phyloP scores from a whole-genome alignment of 2,113 vertebrate species.

The Rhinogobius similis region DNA sequence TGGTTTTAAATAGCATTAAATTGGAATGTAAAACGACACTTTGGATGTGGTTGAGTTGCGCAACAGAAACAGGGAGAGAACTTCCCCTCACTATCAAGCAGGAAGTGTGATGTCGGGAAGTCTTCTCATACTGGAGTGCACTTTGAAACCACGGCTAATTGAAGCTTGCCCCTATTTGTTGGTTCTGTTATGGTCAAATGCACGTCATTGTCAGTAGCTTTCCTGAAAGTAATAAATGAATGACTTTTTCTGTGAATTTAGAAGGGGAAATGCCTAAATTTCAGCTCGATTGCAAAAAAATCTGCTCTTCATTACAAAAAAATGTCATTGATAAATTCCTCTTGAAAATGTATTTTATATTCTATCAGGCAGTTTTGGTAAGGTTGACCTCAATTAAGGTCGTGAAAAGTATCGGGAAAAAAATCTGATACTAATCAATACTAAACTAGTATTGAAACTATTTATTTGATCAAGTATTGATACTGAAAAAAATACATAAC shows the following conservation, averaged over 20 bases:
- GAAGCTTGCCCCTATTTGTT: background rate
- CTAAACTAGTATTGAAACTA: no score
- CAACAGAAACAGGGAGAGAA: constrained; percentile 50
- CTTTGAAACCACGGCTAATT: background rate
- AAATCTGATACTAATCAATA: no score
- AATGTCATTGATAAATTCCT: background rate
- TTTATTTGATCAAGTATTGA: no score
- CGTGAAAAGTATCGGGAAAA: no score
- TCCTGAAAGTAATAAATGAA: background rate
- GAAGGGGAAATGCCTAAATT: background rate
- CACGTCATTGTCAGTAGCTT: background rate
- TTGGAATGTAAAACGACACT: background rate
- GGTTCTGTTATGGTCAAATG: background rate
- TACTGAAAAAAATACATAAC: no score
- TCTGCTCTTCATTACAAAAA: background rate
- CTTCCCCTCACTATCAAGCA: constrained; percentile 62
- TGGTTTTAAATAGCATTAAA: background rate
- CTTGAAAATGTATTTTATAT: no score
- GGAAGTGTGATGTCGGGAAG: constrained; percentile 55
- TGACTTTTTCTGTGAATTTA: background rate
- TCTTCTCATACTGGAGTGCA: constrained; percentile 29
- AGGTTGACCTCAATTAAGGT: background rate
- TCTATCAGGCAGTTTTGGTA: background rate
- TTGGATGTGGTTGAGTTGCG: constrained; percentile 26
- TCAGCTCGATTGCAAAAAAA: no score